Conservation (phyloP, 1,140 invertebrate species). For the Macrobrachium nipponense region DNA sequence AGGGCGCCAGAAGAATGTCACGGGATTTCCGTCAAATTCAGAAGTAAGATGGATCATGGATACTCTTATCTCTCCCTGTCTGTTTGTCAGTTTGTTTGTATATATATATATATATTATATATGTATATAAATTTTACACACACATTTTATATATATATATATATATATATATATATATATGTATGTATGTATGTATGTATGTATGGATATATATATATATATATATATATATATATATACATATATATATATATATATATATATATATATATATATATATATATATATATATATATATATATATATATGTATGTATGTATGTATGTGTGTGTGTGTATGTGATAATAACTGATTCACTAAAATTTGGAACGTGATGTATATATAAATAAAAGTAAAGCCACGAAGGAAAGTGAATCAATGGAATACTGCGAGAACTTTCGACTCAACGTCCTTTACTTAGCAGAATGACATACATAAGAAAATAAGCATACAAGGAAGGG, state of each 20-base stretch:
- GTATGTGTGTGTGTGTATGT: not conserved
- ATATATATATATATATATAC: not conserved
- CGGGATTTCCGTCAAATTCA: conserved; percentile 4
- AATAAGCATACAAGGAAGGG: no score
- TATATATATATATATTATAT: conserved; percentile 11
- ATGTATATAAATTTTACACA: no score
- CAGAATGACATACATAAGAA: no score
- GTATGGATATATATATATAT: not conserved
- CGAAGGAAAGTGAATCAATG: no score
- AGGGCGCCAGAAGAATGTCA: not conserved
- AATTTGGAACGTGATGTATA: no score
- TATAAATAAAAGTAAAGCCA: no score
- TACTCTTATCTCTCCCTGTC: not conserved
- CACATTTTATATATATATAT: conserved; percentile 18
- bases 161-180: not conserved
- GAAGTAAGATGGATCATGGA: not conserved
- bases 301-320: not conserved
- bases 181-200: conserved; percentile 1
- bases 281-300: not conserved
- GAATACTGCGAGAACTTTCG: no score
- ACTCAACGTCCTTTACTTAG: no score
- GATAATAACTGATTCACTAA: no score
- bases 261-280: conserved; percentile 11
- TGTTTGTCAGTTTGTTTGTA: not conserved
- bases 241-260: conserved; percentile 8